Percentiles rank a stretch among this genome's conserved stretches.
Conservation (phyloP, 2,113 vertebrate species). For the Sceloporus tristichus region DNA sequence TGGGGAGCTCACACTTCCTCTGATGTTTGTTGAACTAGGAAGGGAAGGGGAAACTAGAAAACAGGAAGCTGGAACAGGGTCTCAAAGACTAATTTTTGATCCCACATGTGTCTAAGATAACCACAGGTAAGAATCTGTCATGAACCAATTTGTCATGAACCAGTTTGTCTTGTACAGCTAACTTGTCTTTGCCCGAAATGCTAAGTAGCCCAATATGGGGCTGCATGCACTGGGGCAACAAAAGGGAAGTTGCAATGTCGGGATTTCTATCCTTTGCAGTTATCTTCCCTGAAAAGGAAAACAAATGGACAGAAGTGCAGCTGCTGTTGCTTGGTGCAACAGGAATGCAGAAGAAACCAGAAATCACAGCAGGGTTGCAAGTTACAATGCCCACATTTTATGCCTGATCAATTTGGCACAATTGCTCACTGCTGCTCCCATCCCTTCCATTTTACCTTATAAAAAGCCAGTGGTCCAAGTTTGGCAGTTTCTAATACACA, state of each 20-base stretch:
- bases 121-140: not conserved
- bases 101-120: not conserved
- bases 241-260: not conserved
- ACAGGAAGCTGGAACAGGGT: not conserved
- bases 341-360: not conserved
- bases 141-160: not conserved
- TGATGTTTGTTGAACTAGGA: not conserved
- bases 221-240: not conserved
- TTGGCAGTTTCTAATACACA: constrained; percentile 90
- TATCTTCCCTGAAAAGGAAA: no score
- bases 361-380: not conserved
- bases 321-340: no score
- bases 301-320: not conserved
- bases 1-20: not conserved
- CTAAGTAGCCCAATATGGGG: not conserved
- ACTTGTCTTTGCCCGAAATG: not conserved
- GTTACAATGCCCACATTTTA: not conserved
- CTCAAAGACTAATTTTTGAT: not conserved
- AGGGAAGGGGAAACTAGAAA: not conserved
- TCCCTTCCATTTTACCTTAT: constrained; percentile 83
- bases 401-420: not conserved
- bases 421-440: accelerated
- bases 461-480: constrained; percentile 92
- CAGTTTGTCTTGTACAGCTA: not conserved
- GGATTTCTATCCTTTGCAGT: no score